These are phyloP conservation scores for Hylyphantes graminicola DNA, from an alignment of 1,140 invertebrate genomes.

Conservation along the genomic window DNA sequence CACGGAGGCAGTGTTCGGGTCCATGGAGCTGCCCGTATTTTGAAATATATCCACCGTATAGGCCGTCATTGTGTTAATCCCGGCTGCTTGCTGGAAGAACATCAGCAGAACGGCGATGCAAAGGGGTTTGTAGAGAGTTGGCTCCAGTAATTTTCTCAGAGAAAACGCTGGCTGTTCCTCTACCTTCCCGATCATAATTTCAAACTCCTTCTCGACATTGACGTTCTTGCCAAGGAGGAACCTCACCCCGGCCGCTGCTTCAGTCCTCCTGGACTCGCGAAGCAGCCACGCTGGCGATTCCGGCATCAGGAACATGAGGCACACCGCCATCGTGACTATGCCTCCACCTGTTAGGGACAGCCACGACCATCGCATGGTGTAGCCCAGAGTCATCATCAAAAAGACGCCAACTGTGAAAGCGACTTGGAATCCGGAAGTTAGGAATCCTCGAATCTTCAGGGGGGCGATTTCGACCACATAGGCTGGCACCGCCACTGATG, in stretches of 20 bases:
- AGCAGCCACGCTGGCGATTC: constrained; percentile 49
- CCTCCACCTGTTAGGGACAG: neutral
- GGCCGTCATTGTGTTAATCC: constrained; percentile 93
- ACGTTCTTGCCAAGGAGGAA: constrained; percentile 39
- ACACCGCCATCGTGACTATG: neutral
- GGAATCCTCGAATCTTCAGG: constrained; percentile 80
- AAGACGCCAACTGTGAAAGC: constrained; percentile 83
- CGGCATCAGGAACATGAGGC: constrained; percentile 25
- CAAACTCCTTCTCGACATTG: constrained; percentile 5
- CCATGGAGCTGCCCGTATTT: constrained; percentile 74
- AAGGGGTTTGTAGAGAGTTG: constrained; percentile 78
- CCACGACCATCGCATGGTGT: constrained; percentile 7
- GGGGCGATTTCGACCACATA: constrained; percentile 92
- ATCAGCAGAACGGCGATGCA: constrained; percentile 86
- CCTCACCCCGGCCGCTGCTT: constrained; percentile 15
- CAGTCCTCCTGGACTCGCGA: neutral
- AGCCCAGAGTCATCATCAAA: constrained; percentile 68
- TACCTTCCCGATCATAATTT: constrained; percentile 9
- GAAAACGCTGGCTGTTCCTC: constrained; percentile 59
- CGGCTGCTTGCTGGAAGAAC: constrained; percentile 93
- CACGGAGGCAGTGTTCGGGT: constrained; percentile 75
- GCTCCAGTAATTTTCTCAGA: constrained; percentile 75
- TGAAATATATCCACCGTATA: constrained; percentile 88
- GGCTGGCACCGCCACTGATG: constrained; percentile 75
- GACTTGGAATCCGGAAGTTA: constrained; percentile 84